A percentile compares a stretch with the other conserved stretches of the same genome.
Evolutionary conservation across 2,888 invertebrate genomes (phyloP).

Genomic region (Atherix ibis): DNA sequence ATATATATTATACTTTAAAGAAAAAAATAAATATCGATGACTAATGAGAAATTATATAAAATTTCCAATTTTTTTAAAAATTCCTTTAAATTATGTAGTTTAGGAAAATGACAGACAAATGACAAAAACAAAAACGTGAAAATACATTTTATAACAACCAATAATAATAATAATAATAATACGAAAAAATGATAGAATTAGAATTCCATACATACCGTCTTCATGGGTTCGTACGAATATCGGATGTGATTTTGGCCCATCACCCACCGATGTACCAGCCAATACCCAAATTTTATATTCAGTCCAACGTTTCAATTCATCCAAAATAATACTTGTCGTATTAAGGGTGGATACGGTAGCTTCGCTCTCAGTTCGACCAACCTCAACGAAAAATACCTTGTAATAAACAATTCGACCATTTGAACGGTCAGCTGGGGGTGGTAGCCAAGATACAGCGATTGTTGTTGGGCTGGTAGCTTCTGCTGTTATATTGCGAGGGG

Average conservation of each 20-base stretch:
- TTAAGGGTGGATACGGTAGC: constrained; percentile 66
- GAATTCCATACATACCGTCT: constrained; percentile 76
- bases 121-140: too few species aligned
- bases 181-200: too few species aligned
- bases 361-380: constrained; percentile 69
- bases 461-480: constrained; percentile 77
- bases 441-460: constrained; percentile 81
- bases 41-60: too few species aligned
- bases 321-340: constrained; percentile 63
- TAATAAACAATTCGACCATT: constrained; percentile 90
- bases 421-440: constrained; percentile 78
- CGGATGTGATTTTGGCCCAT: constrained; percentile 85
- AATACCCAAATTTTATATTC: constrained; percentile 94
- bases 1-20: too few species aligned
- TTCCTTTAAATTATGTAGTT: too few species aligned
- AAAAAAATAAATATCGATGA: too few species aligned
- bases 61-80: too few species aligned
- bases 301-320: constrained; percentile 87
- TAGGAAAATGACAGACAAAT: too few species aligned
- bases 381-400: constrained; percentile 81
- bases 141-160: too few species aligned
- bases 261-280: constrained; percentile 91
- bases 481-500: constrained; percentile 86
- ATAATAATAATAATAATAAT: constrained; percentile 7
- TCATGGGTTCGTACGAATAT: constrained; percentile 89